Conservation (phyloP, 2,113 vertebrate species). For the Rhinopomastus cyanomelas region DNA sequence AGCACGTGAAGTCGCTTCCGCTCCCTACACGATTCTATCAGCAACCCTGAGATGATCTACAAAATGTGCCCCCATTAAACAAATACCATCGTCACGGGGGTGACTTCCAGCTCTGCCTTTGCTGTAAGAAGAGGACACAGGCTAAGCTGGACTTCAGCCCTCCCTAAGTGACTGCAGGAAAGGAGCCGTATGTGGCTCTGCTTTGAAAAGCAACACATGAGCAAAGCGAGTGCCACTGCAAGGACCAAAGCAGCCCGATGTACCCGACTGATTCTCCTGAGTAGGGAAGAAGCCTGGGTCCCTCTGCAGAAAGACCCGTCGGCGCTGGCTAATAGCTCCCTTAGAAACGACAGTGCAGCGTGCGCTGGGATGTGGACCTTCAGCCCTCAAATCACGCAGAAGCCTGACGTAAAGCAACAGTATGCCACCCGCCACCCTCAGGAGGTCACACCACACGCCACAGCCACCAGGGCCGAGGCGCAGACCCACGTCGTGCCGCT, state of each 20-base stretch:
- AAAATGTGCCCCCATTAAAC: conserved; percentile 6
- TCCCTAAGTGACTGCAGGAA: background rate
- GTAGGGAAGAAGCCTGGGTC: background rate
- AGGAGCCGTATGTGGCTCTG: background rate
- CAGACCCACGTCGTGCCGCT: background rate
- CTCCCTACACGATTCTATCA: conserved; percentile 1
- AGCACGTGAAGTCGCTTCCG: conserved; percentile 6
- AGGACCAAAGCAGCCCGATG: background rate
- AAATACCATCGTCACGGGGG: background rate
- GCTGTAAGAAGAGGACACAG: background rate
- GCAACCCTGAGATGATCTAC: conserved; percentile 2
- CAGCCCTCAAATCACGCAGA: background rate
- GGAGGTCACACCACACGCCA: background rate
- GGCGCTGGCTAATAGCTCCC: conserved; percentile 3
- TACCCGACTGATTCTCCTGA: background rate
- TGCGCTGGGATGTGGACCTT: conserved; percentile 27
- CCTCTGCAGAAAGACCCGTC: background rate
- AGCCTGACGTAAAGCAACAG: background rate
- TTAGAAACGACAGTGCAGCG: conserved; percentile 22
- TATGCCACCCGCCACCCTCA: background rate
- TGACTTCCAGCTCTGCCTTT: background rate
- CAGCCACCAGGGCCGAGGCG: background rate
- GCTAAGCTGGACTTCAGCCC: background rate
- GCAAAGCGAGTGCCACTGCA: background rate
- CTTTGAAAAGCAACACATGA: background rate